These are phyloP conservation scores for Amiota communis DNA, from an alignment of 2,888 invertebrate species.

Conservation along the genomic window DNA sequence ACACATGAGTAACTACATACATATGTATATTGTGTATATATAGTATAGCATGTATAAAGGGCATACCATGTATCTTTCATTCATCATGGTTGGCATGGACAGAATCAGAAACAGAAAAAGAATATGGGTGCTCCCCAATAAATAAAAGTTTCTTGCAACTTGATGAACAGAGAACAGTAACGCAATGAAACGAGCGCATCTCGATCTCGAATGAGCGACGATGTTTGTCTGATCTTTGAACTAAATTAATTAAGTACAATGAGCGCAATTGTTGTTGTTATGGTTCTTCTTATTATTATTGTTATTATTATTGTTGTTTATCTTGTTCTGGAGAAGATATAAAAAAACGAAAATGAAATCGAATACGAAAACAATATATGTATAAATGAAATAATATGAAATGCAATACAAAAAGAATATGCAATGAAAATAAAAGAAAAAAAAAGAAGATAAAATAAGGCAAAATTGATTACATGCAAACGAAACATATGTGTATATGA, in stretches of 20 bases:
- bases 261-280: conserved; percentile 69
- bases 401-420: too few species aligned
- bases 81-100: too few species aligned
- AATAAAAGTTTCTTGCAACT: neutral
- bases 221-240: conserved; percentile 71
- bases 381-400: neutral
- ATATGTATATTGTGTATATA: too few species aligned
- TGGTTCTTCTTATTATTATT: neutral
- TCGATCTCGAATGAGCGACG: conserved; percentile 35
- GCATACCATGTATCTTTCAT: too few species aligned
- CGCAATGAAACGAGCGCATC: neutral
- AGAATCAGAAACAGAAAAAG: too few species aligned
- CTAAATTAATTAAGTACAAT: conserved; percentile 74
- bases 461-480: neutral
- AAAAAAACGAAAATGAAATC: neutral
- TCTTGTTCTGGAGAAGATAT: neutral
- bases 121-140: too few species aligned
- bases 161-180: neutral
- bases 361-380: neutral
- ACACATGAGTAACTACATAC: too few species aligned
- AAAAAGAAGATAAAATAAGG: neutral
- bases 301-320: neutral
- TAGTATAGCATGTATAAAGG: too few species aligned
- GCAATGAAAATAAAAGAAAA: neutral
- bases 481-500: too few species aligned